Evolutionary conservation across 1,140 invertebrate species (phyloP), one percentile per base, ranked within the genome.

Genomic region (Bombus huntii): DNA sequence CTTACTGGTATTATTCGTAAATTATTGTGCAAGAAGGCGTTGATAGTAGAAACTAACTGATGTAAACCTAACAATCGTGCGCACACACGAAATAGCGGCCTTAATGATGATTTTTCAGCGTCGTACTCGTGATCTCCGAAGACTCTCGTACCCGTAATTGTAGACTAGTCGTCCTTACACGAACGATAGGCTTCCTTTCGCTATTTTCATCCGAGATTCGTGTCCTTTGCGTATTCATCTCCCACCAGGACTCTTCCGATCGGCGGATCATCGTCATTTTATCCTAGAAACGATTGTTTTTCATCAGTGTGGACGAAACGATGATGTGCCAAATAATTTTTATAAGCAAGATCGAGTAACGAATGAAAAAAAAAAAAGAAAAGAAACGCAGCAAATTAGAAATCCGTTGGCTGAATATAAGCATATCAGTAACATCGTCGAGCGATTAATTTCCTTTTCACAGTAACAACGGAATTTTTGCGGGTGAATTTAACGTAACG

Each of bases 61-160:
- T 15, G 59, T 31, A 15, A 62, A 72, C 10, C 18, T 39, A 72
- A 83, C 74, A 83, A 89, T 90, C 81, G 85, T 89, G 89, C 88
- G 89, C 89, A 90, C 89, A 89, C 89, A 87, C 65, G 70, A 90
- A 90, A 89, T 90, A 90, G 89, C 89, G 89, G 89, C 89, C 89
- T 90, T 90, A 90, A 70, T 39, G 15, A 87, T 90, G 25, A 89
- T 90, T 89, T 83, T 87, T 70, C 73, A 81, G 65, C 86, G 79
- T 81, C 18, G 70, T 89, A 89, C 85, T 85, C 73, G 78, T 81
- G 53, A 83, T 83, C 85, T 86, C 71, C 77, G 59, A 62, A 84
- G 31, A 53, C 83, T 68, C 62, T 79, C 25, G 70, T 84, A 81
- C 22, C 85, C 53, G 71, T 86, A 89, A 89, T 74, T 47, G 73